phyloP scores from a whole-genome alignment of 2,888 invertebrate genomes.

The Drosophila infuscata region DNA sequence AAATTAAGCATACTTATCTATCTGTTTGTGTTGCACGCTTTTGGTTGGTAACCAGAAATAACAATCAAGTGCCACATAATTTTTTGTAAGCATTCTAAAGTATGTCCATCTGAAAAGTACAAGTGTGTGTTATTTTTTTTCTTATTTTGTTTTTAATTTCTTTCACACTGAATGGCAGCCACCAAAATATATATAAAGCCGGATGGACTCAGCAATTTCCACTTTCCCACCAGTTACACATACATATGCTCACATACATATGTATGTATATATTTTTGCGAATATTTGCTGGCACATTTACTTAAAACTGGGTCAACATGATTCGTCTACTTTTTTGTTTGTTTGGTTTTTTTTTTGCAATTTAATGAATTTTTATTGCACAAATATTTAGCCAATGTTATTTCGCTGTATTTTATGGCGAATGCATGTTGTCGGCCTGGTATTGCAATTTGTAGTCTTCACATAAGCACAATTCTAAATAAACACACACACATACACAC shows the following conservation, averaged over 20 bases:
- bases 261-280: constrained; percentile 8
- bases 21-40: not conserved
- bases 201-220: constrained; percentile 25
- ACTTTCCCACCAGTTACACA: constrained; percentile 7
- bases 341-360: constrained; percentile 10
- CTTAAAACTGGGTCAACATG: constrained; percentile 50
- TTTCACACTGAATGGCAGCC: constrained; percentile 10
- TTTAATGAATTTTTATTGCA: constrained; percentile 60
- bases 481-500: constrained; percentile 6
- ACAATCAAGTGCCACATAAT: constrained; percentile 17
- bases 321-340: constrained; percentile 19
- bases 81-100: not conserved
- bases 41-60: not conserved
- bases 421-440: constrained; percentile 44
- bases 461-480: constrained; percentile 2
- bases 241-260: not conserved
- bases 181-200: constrained; percentile 18
- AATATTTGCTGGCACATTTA: constrained; percentile 20
- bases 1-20: not conserved
- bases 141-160: constrained; percentile 30
- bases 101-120: constrained; percentile 2
- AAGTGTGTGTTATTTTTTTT: constrained; percentile 16
- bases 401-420: constrained; percentile 53
- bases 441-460: constrained; percentile 18
- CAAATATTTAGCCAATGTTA: constrained; percentile 57